Conservation (phyloP, 2,113 vertebrate species). For the Aldabrachelys gigantea region DNA sequence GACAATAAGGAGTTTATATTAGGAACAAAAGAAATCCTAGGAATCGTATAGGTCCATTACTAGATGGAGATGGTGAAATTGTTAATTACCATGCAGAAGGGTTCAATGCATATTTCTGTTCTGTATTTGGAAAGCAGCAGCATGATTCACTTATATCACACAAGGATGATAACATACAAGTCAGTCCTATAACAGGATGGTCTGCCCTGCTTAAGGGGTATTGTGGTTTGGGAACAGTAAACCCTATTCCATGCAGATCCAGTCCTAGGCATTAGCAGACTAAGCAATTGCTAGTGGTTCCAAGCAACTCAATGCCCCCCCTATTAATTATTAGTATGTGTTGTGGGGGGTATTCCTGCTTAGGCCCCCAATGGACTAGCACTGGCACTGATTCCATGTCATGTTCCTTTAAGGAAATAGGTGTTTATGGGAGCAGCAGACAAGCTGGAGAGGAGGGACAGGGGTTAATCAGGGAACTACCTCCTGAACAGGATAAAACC, state of each 20-base stretch:
- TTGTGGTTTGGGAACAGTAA: not conserved
- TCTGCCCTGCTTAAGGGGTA: not conserved
- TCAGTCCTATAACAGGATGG: not conserved
- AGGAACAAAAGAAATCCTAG: not conserved
- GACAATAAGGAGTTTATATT: not conserved
- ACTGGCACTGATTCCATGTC: not conserved
- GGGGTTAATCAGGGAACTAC: not conserved
- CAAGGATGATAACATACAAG: not conserved
- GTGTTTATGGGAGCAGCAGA: not conserved
- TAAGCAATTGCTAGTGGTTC: not conserved
- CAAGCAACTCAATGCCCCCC: not conserved
- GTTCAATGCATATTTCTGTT: not conserved
- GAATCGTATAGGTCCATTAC: not conserved
- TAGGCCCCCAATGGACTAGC: not conserved
- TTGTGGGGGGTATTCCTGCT: not conserved
- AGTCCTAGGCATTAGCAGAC: not conserved
- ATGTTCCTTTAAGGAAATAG: not conserved
- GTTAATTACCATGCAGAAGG: not conserved
- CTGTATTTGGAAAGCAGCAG: not conserved
- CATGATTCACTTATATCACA: not conserved
- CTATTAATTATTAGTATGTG: not conserved
- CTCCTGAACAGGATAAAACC: not conserved
- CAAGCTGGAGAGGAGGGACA: not conserved
- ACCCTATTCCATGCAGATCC: not conserved
- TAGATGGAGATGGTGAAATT: not conserved